A percentile compares a stretch with the other conserved stretches of the same genome.
phyloP scores from a whole-genome alignment of 2,797 vertebrate species.

The Mus caroli region DNA sequence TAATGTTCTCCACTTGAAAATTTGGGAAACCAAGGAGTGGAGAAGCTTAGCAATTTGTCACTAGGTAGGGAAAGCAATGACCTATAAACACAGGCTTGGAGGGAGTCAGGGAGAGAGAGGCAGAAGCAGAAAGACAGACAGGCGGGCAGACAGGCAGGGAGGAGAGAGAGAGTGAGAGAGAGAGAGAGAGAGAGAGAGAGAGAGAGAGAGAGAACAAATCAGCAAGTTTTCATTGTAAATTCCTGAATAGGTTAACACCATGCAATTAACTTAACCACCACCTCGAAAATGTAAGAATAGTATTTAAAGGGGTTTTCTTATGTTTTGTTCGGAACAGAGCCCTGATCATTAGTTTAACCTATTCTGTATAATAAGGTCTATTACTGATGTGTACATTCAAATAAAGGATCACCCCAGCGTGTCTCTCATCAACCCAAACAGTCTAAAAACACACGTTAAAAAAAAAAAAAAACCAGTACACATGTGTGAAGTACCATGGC shows the following conservation, averaged over 20 bases:
- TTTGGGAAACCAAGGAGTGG: neutral
- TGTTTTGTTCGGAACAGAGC: slow-evolving; percentile 14
- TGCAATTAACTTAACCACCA: slow-evolving; percentile 49
- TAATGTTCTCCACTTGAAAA: slow-evolving; percentile 50
- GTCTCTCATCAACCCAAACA: neutral
- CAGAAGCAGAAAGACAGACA: neutral
- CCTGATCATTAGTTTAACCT: slow-evolving; percentile 47
- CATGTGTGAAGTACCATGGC: neutral
- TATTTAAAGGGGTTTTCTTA: slow-evolving; percentile 41
- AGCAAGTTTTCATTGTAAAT: slow-evolving; percentile 9
- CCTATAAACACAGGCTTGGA: neutral
- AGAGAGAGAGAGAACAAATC: neutral
- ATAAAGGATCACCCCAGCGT: neutral
- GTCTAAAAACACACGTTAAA: neutral
- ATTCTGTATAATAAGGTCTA: slow-evolving; percentile 36
- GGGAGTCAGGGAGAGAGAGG: neutral
- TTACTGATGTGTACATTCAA: slow-evolving; percentile 24
- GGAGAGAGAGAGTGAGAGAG: neutral
- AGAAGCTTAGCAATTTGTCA: neutral
- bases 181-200: neutral
- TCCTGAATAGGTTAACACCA: slow-evolving; percentile 40
- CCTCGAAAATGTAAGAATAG: slow-evolving; percentile 49
- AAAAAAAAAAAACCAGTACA: neutral
- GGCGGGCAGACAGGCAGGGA: neutral
- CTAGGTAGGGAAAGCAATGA: neutral